Percentiles rank a stretch among this genome's conserved stretches.
These are phyloP conservation scores for Miltochrista miniata DNA, from an alignment of 2,888 invertebrate genomes.

Conservation along the genomic window DNA sequence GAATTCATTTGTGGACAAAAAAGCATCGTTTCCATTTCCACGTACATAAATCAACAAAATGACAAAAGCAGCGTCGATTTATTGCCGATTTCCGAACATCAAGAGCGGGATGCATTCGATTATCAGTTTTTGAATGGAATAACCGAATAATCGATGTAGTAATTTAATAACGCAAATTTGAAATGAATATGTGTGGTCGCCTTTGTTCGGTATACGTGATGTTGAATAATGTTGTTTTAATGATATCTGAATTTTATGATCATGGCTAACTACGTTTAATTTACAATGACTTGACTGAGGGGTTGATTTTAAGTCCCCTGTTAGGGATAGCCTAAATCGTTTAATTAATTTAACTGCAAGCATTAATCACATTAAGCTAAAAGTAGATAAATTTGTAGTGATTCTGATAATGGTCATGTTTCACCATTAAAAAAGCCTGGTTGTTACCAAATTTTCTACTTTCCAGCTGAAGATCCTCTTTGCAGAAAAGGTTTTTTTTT, in stretches of 20 bases:
- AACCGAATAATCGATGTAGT: slow-evolving; percentile 58
- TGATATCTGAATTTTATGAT: slow-evolving; percentile 44
- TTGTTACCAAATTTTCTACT: too few relatives aligned
- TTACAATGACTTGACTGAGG: slow-evolving; percentile 32
- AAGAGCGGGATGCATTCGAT: slow-evolving; percentile 54
- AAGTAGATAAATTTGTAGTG: background rate
- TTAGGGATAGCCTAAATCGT: slow-evolving; percentile 12
- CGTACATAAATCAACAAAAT: slow-evolving; percentile 59
- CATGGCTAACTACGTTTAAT: slow-evolving; percentile 46
- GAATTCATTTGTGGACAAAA: slow-evolving; percentile 28
- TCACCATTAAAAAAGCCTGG: too few relatives aligned
- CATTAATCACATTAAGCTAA: background rate
- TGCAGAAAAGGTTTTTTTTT: too few relatives aligned
- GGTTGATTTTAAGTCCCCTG: slow-evolving; percentile 31
- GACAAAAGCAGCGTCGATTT: slow-evolving; percentile 59
- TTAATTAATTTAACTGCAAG: slow-evolving; percentile 15
- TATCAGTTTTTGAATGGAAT: slow-evolving; percentile 57
- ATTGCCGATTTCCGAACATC: slow-evolving; percentile 63
- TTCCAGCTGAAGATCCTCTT: too few relatives aligned
- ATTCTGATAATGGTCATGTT: too few relatives aligned
- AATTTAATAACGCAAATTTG: slow-evolving; percentile 65
- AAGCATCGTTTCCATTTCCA: slow-evolving; percentile 34
- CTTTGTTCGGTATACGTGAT: slow-evolving; percentile 41
- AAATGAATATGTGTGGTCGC: slow-evolving; percentile 54
- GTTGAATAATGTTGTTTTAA: slow-evolving; percentile 41